These are phyloP conservation scores for Eurytoma adleriae DNA, from an alignment of 2,888 invertebrate species.

Conservation along the genomic window DNA sequence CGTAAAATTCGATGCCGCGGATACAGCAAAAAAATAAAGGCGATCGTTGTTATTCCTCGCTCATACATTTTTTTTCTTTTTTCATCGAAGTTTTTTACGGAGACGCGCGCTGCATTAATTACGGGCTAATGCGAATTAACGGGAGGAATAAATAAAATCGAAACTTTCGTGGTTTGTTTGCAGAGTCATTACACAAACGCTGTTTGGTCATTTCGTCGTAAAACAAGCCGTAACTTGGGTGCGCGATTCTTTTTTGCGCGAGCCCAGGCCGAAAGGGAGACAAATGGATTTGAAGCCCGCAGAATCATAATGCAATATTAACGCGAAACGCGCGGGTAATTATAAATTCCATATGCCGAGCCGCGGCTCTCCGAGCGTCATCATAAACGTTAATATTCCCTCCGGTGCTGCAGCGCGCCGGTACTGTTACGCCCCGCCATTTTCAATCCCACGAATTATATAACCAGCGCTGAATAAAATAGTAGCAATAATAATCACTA, in stretches of 20 bases:
- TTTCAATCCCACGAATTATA: constrained; percentile 23
- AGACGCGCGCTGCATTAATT: no score
- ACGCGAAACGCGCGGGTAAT: constrained; percentile 17
- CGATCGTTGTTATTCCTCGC: background rate
- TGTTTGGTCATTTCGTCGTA: background rate
- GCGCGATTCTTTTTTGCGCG: background rate
- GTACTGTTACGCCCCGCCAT: background rate
- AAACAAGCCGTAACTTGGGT: constrained; percentile 8
- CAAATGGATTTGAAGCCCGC: constrained; percentile 21
- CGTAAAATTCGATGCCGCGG: background rate
- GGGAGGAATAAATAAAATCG: background rate
- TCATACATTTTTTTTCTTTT: background rate
- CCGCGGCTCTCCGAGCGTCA: constrained; percentile 12
- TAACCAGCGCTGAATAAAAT: constrained; percentile 23
- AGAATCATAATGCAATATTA: constrained; percentile 38
- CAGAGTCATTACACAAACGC: background rate
- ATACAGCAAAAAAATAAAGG: background rate
- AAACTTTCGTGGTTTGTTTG: background rate
- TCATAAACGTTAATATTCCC: constrained; percentile 40
- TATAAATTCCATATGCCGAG: constrained; percentile 27
- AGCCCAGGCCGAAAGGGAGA: background rate
- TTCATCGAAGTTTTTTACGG: background rate
- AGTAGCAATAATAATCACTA: constrained; percentile 34
- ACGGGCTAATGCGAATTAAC: no score
- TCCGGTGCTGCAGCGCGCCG: background rate